These are phyloP conservation scores for Rhynchophorus ferrugineus DNA, from an alignment of 1,140 invertebrate genomes.

Conservation along the genomic window DNA sequence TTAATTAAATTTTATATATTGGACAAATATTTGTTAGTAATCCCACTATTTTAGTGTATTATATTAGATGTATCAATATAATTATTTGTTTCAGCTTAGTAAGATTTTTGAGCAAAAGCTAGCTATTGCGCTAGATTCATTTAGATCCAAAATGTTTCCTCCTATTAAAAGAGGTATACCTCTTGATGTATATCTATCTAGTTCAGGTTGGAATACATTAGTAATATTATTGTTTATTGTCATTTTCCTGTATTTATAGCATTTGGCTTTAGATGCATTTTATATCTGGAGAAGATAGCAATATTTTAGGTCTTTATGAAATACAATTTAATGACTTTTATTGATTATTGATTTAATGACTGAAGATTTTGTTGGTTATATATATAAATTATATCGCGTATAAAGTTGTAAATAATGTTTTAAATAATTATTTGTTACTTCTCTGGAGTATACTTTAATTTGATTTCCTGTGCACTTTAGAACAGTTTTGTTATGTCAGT, in stretches of 20 bases:
- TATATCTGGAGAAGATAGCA: no score
- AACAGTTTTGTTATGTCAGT: not conserved
- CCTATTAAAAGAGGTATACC: conserved; percentile 72
- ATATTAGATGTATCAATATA: conserved; percentile 53
- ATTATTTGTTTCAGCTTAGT: conserved; percentile 42
- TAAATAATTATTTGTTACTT: no score
- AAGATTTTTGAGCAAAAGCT: conserved; percentile 67
- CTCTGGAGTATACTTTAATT: no score
- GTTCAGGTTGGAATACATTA: conserved; percentile 61
- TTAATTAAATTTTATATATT: conserved; percentile 38
- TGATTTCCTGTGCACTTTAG: conserved; percentile 1
- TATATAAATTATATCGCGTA: no score
- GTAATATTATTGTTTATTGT: conserved; percentile 4
- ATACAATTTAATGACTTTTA: no score
- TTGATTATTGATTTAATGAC: no score
- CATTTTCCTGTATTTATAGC: no score
- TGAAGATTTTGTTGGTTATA: no score
- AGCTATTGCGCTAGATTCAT: conserved; percentile 60
- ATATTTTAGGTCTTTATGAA: no score
- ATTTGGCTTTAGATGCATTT: no score
- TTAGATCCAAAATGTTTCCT: conserved; percentile 72
- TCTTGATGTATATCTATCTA: conserved; percentile 78
- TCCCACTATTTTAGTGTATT: conserved; percentile 61
- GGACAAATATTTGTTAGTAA: conserved; percentile 64
- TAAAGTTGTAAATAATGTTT: no score